phyloP scores from a whole-genome alignment of 2,797 vertebrate species.

The Schizopygopsis pylzovi region DNA sequence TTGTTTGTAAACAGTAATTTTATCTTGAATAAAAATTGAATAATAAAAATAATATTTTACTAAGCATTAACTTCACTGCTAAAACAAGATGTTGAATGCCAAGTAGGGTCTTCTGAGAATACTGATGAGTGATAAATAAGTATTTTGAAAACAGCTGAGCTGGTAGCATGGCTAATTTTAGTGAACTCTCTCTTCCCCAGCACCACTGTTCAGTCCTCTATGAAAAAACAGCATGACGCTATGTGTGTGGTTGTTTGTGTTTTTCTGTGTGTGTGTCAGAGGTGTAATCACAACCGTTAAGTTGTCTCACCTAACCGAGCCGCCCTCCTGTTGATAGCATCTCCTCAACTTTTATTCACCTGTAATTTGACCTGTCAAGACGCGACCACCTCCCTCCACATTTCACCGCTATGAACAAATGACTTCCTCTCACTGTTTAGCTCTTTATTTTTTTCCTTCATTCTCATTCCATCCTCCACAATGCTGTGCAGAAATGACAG shows the following conservation, averaged over 20 bases:
- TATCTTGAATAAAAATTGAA: not conserved
- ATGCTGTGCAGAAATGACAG: constrained; percentile 47
- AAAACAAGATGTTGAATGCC: not conserved
- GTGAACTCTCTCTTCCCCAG: not conserved
- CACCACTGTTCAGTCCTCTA: not conserved
- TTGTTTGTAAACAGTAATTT: not conserved
- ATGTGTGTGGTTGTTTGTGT: not conserved
- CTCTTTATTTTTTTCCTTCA: not conserved
- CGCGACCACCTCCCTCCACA: not conserved
- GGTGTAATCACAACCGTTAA: constrained; percentile 2
- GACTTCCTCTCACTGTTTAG: constrained; percentile 2
- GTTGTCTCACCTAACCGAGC: not conserved
- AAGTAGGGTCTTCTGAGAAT: not conserved
- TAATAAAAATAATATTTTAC: not conserved
- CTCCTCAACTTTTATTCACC: constrained; percentile 40
- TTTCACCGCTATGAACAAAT: constrained; percentile 25
- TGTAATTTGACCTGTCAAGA: constrained; percentile 30
- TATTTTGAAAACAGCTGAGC: constrained; percentile 20
- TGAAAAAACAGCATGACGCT: not conserved
- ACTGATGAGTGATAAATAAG: not conserved
- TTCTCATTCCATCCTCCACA: constrained; percentile 4
- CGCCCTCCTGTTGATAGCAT: constrained; percentile 20
- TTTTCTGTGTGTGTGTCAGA: constrained; percentile 29
- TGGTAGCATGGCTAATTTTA: not conserved
- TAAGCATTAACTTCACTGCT: not conserved